Conservation (phyloP, 2,797 vertebrate species). For the Moxostoma hubbsi region DNA sequence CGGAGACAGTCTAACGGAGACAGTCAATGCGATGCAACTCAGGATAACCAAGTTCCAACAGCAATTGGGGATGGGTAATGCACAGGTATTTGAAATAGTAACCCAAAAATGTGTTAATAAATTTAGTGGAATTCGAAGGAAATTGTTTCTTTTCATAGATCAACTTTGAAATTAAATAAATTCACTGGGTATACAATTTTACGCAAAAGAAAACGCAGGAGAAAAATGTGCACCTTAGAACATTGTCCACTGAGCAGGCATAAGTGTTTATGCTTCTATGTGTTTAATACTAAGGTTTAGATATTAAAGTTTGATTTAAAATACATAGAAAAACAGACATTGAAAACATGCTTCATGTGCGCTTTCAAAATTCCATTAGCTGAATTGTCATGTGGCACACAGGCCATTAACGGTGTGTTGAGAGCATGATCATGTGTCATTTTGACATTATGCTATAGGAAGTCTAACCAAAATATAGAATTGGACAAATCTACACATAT, state of each 20-base stretch:
- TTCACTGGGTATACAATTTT: neutral
- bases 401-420: constrained; percentile 58
- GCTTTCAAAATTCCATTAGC: constrained; percentile 30
- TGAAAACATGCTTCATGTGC: constrained; percentile 1
- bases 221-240: neutral
- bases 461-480: neutral
- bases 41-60: constrained; percentile 60
- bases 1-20: constrained; percentile 58
- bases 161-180: neutral
- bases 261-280: neutral
- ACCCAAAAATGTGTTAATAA: neutral
- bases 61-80: constrained; percentile 48
- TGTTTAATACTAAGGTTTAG: neutral
- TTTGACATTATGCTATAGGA: constrained; percentile 27
- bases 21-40: constrained; percentile 52
- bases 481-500: neutral
- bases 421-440: constrained; percentile 51
- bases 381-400: constrained; percentile 38
- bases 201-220: neutral
- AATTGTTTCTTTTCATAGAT: neutral
- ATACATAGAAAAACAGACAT: neutral
- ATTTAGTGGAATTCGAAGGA: neutral
- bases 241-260: neutral
- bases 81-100: constrained; percentile 56
- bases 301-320: neutral